Evolutionary conservation across 2,113 vertebrate genomes (phyloP).

Genomic region (Thamnaconus septentrionalis): DNA sequence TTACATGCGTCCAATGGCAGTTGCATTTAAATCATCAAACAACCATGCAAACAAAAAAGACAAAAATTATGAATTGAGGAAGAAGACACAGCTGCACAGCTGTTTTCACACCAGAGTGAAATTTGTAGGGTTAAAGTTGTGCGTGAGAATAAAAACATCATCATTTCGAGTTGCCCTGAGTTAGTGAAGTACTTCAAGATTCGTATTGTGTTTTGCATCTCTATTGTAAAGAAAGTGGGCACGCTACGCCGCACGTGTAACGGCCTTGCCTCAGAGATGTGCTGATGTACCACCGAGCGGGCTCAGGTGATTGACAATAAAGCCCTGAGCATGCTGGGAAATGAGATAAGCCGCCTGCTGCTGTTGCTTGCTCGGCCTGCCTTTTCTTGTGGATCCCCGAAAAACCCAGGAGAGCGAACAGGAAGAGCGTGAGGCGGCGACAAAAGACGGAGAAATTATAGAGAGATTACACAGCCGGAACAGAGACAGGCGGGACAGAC

Average conservation of each 20-base stretch:
- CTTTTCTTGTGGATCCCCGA: slow-evolving; percentile 27
- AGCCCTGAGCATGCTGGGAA: slow-evolving; percentile 55
- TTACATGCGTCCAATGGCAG: too few species aligned
- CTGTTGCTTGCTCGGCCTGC: neutral
- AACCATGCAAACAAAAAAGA: too few species aligned
- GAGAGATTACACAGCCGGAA: slow-evolving; percentile 28
- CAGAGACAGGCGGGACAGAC: slow-evolving; percentile 6
- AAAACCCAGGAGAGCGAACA: slow-evolving; percentile 21
- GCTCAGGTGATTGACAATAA: slow-evolving; percentile 58
- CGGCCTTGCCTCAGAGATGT: slow-evolving; percentile 23
- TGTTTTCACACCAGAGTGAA: too few species aligned
- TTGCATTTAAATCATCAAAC: too few species aligned
- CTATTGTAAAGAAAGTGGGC: slow-evolving; percentile 1
- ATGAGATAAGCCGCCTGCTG: slow-evolving; percentile 47
- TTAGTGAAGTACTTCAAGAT: too few species aligned
- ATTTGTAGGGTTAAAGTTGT: too few species aligned
- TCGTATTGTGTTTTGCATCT: neutral
- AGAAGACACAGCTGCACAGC: too few species aligned
- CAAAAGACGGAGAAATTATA: slow-evolving; percentile 12
- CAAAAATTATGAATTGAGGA: too few species aligned
- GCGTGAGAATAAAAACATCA: too few species aligned
- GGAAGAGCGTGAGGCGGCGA: neutral
- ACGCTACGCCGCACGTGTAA: neutral
- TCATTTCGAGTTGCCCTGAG: too few species aligned
- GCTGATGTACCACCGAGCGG: slow-evolving; percentile 23